phyloP scores from a whole-genome alignment of 2,888 invertebrate species.

The Melinaea marsaeus region DNA sequence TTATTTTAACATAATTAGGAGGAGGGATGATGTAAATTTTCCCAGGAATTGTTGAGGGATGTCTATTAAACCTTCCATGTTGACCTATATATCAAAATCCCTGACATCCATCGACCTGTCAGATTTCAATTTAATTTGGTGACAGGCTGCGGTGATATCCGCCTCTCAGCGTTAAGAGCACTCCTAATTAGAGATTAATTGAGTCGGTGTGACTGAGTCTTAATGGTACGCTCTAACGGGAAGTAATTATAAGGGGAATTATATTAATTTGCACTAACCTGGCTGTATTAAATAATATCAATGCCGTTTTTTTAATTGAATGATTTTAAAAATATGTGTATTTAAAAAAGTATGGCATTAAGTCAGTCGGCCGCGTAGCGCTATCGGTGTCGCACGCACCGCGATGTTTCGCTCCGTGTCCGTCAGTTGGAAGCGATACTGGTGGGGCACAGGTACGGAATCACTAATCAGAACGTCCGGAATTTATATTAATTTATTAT shows the following conservation, averaged over 20 bases:
- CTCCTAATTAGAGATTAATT: constrained; percentile 76
- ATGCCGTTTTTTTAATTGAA: neutral
- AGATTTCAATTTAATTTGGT: constrained; percentile 67
- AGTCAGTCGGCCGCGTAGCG: constrained; percentile 65
- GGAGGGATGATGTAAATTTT: too few species aligned
- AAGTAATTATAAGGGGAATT: constrained; percentile 6
- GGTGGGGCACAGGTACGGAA: constrained; percentile 76
- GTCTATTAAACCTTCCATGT: constrained; percentile 1
- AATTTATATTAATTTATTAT: constrained; percentile 39
- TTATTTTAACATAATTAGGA: too few species aligned
- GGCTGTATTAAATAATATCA: neutral
- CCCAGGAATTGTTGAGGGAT: too few species aligned
- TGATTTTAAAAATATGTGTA: neutral
- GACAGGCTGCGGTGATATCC: constrained; percentile 68
- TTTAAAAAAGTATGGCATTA: constrained; percentile 26
- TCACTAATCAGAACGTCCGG: constrained; percentile 61
- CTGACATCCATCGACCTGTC: constrained; percentile 51
- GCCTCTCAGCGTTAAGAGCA: constrained; percentile 70
- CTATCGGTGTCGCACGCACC: constrained; percentile 60
- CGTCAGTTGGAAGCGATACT: constrained; percentile 71
- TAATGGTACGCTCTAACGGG: constrained; percentile 42
- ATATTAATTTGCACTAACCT: neutral
- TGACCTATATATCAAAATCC: constrained; percentile 55
- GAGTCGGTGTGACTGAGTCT: constrained; percentile 63
- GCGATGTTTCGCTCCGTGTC: constrained; percentile 70